Evolutionary conservation across 1,140 invertebrate genomes (phyloP).

Genomic region (Caenorhabditis inopinata): DNA sequence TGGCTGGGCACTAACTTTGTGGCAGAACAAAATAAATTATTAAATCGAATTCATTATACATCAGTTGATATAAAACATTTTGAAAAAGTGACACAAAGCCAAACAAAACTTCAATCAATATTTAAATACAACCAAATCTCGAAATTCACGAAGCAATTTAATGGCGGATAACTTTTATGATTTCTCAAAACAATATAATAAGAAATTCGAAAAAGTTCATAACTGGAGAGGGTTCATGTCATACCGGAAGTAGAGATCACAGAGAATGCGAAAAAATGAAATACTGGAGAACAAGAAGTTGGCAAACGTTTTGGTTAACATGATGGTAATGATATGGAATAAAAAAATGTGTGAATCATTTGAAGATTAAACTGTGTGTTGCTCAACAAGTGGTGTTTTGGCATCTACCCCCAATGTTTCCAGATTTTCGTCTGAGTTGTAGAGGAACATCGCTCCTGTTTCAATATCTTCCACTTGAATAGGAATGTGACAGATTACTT

Average conservation of each 20-base stretch:
- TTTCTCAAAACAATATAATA: no score
- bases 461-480: constrained; percentile 5
- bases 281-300: not conserved
- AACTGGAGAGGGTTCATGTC: not conserved
- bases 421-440: constrained; percentile 8
- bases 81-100: no score
- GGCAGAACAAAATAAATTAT: constrained; percentile 27
- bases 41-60: no score
- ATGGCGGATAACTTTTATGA: no score
- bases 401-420: not conserved
- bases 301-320: not conserved
- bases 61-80: no score
- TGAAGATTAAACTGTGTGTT: not conserved
- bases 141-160: no score
- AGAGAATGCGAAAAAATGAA: constrained; percentile 10
- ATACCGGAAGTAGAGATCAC: constrained; percentile 20
- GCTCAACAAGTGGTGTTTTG: not conserved
- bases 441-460: not conserved
- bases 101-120: no score
- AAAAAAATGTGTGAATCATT: not conserved
- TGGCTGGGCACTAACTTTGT: constrained; percentile 42
- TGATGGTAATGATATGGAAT: not conserved
- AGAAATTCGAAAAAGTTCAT: no score
- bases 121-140: no score
- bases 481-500: constrained; percentile 16